Evolutionary conservation across 2,888 invertebrate species (phyloP).

Genomic region (Sinodicranocentrus sp.): DNA sequence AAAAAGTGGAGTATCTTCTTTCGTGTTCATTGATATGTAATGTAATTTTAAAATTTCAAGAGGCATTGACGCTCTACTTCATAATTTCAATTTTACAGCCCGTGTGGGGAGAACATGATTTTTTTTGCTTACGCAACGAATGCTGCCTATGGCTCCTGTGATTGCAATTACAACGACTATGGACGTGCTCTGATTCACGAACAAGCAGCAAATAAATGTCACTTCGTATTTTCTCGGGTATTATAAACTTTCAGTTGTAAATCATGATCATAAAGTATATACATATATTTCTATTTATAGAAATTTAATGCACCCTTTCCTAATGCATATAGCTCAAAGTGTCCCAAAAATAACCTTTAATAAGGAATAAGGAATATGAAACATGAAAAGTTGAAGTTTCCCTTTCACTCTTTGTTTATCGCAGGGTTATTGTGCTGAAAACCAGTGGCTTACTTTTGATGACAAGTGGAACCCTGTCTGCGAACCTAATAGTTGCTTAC

Average conservation of each 20-base stretch:
- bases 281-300: conserved; percentile 1
- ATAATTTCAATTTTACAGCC: conserved; percentile 21
- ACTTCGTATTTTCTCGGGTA: conserved; percentile 66
- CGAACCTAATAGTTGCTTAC: conserved; percentile 63
- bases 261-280: neutral
- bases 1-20: conserved; percentile 23
- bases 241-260: neutral
- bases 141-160: conserved; percentile 68
- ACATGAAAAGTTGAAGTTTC: neutral
- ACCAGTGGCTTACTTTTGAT: conserved; percentile 68
- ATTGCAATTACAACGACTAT: conserved; percentile 71
- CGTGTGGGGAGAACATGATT: conserved; percentile 71
- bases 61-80: conserved; percentile 20
- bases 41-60: too few species aligned
- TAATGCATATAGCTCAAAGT: too few species aligned
- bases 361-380: too few species aligned
- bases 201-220: conserved; percentile 48
- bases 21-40: too few species aligned
- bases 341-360: too few species aligned
- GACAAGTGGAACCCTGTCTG: conserved; percentile 65
- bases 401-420: conserved; percentile 2
- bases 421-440: conserved; percentile 67
- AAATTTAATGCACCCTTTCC: too few species aligned
- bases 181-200: conserved; percentile 64
- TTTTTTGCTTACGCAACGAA: conserved; percentile 72